Evolutionary conservation across 1,140 invertebrate genomes (phyloP), one percentile per base, ranked within the genome.

Genomic region (Kradibia gibbosae): DNA sequence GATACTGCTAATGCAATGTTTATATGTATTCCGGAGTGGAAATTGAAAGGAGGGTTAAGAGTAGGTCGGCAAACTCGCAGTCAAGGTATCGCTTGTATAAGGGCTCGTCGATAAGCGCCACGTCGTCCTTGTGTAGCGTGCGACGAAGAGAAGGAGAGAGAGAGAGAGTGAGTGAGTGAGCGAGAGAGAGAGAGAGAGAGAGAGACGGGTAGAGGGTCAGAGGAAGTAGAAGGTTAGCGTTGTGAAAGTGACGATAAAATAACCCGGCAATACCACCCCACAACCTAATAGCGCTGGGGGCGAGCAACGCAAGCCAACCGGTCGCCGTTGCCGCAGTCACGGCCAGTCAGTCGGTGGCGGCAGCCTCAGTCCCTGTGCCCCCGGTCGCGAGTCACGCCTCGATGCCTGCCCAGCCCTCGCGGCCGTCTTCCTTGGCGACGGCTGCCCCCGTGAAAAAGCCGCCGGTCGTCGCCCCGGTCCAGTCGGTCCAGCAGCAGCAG

Each of bases 371-470:
- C 60, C 84, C 85, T 22, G 87, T 87, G 83, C 84, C 85, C 31
- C 83, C 89, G 78, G 87, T 91, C 39, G 90, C 91, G 57, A 91
- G 89, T 88, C 92, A 92, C 77, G 80, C 87, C 8, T 89, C 90
- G 57, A 90, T 92, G 86, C 91, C 92, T 53, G 90, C 90, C 10
- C 92, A 92, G 82, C 90, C 91, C 28, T 86, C 90, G 15, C 86
- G 92, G 81, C 89, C 91, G 3, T 87, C 87, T 22, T 87, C 91
- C n/a, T 80, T 90, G 85, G 90, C 90, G 60, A 89, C 90, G 11
- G 89, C 91, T 17, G 89, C 90, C 17, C 89, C 91, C 55, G 85
- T 87, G 45, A 90, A 91, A 84, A 91, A 91, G 78, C 82, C 87
- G 85, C 87, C 91, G 71, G 82, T 90, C 88, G 75, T 86, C 85